Evolutionary conservation across 2,797 vertebrate species (phyloP).

Genomic region (Picus viridis): DNA sequence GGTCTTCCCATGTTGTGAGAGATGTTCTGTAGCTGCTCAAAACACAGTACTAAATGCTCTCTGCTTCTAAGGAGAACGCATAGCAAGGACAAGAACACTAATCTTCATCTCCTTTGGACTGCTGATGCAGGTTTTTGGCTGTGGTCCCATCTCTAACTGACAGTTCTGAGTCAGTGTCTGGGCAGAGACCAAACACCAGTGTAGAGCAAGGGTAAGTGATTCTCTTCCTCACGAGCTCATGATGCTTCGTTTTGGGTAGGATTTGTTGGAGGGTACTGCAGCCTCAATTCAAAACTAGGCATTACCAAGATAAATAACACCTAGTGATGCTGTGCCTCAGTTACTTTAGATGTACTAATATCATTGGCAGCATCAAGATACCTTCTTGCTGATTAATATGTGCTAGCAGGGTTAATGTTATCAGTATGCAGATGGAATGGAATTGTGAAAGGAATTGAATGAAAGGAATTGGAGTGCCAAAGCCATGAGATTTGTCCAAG

Average conservation of each 20-base stretch:
- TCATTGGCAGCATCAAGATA: not conserved
- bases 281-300: not conserved
- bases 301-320: not conserved
- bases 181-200: constrained; percentile 97
- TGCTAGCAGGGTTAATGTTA: not conserved
- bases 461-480: not conserved
- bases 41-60: not conserved
- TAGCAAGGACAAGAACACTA: not conserved
- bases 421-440: accelerated
- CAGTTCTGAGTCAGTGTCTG: constrained; percentile 97
- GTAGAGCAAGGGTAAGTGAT: constrained; percentile 93
- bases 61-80: not conserved
- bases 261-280: not conserved
- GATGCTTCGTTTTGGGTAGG: not conserved
- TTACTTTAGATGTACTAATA: not conserved
- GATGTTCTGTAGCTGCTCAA: not conserved
- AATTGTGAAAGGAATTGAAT: not conserved
- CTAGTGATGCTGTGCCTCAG: not conserved
- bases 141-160: constrained; percentile 97
- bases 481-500: not conserved
- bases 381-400: not conserved
- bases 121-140: constrained; percentile 89
- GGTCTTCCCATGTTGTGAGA: accelerated
- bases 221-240: not conserved
- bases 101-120: constrained; percentile 2